Evolutionary conservation across 2,797 vertebrate genomes (phyloP).

Genomic region (Alcedo quadribrachys): DNA sequence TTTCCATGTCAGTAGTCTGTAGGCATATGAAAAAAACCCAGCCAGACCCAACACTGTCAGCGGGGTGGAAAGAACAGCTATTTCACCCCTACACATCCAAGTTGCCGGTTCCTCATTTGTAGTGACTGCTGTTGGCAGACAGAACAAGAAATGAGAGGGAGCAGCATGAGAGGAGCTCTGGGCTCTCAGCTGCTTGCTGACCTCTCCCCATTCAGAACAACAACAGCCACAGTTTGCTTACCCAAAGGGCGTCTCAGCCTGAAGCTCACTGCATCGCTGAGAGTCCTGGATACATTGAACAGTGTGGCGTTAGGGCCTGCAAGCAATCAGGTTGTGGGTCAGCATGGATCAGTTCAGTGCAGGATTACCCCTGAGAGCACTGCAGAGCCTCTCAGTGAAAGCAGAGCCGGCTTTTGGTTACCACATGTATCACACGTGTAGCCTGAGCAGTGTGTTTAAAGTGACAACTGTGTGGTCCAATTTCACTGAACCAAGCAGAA

Average conservation of each 20-base stretch:
- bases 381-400: background rate
- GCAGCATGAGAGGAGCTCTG: background rate
- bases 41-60: background rate
- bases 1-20: background rate
- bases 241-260: accelerated
- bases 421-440: background rate
- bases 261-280: background rate
- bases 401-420: background rate
- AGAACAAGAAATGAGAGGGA: background rate
- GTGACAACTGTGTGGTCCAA: accelerated
- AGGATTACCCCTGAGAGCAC: background rate
- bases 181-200: background rate
- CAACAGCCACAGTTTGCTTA: background rate
- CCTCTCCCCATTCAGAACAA: background rate
- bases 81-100: background rate
- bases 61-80: background rate
- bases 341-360: background rate
- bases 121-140: background rate
- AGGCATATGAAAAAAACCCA: background rate
- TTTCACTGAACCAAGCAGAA: background rate
- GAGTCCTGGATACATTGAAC: background rate
- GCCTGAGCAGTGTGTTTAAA: background rate
- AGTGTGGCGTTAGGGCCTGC: background rate
- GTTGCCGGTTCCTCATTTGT: background rate
- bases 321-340: background rate